phyloP scores from a whole-genome alignment of 92 coral and sea anemone species.

The Phenganax subtilis region DNA sequence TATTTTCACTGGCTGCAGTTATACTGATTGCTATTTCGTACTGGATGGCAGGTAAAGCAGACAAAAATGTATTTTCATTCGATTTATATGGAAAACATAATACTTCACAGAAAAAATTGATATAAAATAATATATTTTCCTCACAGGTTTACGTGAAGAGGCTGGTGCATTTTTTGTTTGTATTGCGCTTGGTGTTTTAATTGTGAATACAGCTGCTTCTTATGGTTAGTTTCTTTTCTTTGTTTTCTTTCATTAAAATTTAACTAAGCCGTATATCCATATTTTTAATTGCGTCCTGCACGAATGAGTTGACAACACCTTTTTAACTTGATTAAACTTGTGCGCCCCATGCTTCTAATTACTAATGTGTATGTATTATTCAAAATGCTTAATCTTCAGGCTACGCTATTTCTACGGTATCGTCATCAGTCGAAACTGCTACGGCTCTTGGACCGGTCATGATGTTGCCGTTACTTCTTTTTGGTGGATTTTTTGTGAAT shows the following conservation, averaged over 20 bases:
- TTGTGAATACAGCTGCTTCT: constrained; percentile 33
- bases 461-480: constrained; percentile 76
- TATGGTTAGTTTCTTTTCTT: constrained; percentile 9
- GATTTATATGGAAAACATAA: background rate
- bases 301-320: too few species aligned
- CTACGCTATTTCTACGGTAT: constrained; percentile 66
- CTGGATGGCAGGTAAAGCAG: constrained; percentile 65
- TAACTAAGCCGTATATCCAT: too few species aligned
- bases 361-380: background rate
- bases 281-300: too few species aligned
- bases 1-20: constrained; percentile 53
- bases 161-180: constrained; percentile 31
- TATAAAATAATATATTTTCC: background rate
- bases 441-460: constrained; percentile 74
- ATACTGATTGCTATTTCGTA: constrained; percentile 46
- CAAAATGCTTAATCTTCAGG: constrained; percentile 46
- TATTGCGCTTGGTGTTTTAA: constrained; percentile 15
- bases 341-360: background rate
- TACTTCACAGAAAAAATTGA: background rate
- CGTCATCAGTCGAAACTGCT: constrained; percentile 74
- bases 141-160: constrained; percentile 27
- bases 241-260: background rate
- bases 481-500: constrained; percentile 85
- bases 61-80: background rate
- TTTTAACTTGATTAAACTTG: too few species aligned